Evolutionary conservation across 2,113 vertebrate species (phyloP), one percentile per base, ranked within the genome.

Genomic region (Nibea coibor): DNA sequence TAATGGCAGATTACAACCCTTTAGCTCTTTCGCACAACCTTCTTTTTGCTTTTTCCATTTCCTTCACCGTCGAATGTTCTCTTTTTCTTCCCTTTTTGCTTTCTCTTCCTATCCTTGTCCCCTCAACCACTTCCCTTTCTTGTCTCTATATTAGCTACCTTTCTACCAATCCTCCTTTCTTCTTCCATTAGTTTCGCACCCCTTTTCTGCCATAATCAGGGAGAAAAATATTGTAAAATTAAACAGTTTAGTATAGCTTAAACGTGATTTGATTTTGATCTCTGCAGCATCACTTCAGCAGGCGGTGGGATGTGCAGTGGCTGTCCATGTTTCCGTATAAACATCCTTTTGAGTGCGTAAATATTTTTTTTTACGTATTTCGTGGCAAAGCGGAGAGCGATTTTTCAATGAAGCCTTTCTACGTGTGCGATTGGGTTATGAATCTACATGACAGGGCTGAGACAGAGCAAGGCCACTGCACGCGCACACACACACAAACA

Each of bases 371-470:
- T 48, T n/a, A 39, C 56, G 75, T 78, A 31, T 80, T 84, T 72
- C 67, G 66, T 84, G 39, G 61, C 71, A 31, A 62, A 78, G 39
- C 47, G 64, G 73, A 78, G 50, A 78, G 59, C 61, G 68, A 76
- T 84, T 85, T 77, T 75, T 74, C 66, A 80, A 7, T 65, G 65
- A 79, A 85, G 73, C 69, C 64, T 87, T 80, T 84, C 75, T 69
- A 69, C 72, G 68, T 84, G 84, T 75, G 72, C 82, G 80, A 92
- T 91, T 91, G 87, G 90, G 87, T 91, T 90, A 90, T 92, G 89
- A 92, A 93, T 93, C 86, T 88, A 88, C 74, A 89, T 83, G 88
- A 88, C 88, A 88, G 82, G 76, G 51, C 83, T 83, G 70, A 89
- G 83, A 87, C 77, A 76, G 69, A 67, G 89, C 89, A 85, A 91